These are phyloP conservation scores for Notodonta dromedarius DNA, from an alignment of 2,888 invertebrate genomes.

Conservation along the genomic window DNA sequence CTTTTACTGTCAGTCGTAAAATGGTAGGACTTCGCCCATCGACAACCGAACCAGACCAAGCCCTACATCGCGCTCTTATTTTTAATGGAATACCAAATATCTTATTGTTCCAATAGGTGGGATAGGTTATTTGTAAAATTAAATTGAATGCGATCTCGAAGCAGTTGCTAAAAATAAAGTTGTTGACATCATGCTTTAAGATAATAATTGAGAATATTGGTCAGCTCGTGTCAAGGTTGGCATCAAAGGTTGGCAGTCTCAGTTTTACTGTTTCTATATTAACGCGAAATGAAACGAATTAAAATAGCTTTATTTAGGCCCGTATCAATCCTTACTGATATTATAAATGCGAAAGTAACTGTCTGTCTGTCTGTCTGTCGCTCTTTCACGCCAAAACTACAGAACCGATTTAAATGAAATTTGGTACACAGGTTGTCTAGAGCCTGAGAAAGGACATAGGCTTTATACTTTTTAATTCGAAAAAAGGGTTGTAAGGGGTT, in stretches of 20 bases:
- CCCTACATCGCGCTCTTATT: neutral
- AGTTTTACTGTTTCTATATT: neutral
- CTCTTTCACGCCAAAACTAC: no score
- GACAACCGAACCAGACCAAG: neutral
- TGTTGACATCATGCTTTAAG: slow-evolving; percentile 14
- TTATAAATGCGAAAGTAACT: no score
- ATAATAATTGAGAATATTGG: slow-evolving; percentile 25
- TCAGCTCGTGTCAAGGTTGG: slow-evolving; percentile 35
- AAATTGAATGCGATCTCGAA: slow-evolving; percentile 15
- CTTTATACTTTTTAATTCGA: no score
- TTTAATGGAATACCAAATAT: neutral
- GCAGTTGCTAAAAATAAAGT: slow-evolving; percentile 24
- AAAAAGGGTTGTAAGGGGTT: no score
- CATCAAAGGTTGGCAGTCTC: slow-evolving; percentile 36
- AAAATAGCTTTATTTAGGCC: slow-evolving; percentile 2
- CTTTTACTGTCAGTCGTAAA: slow-evolving; percentile 40
- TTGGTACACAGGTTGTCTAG: no score
- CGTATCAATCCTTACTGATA: no score
- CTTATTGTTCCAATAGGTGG: slow-evolving; percentile 21
- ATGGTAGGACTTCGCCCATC: slow-evolving; percentile 2
- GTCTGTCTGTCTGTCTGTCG: no score
- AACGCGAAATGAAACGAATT: neutral
- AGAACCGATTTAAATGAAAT: no score
- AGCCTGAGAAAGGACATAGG: no score
- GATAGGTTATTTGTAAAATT: slow-evolving; percentile 31